A percentile compares a stretch with the other conserved stretches of the same genome.
Evolutionary conservation across 2,888 invertebrate genomes (phyloP).

Genomic region (Himalopsyche tibetana): DNA sequence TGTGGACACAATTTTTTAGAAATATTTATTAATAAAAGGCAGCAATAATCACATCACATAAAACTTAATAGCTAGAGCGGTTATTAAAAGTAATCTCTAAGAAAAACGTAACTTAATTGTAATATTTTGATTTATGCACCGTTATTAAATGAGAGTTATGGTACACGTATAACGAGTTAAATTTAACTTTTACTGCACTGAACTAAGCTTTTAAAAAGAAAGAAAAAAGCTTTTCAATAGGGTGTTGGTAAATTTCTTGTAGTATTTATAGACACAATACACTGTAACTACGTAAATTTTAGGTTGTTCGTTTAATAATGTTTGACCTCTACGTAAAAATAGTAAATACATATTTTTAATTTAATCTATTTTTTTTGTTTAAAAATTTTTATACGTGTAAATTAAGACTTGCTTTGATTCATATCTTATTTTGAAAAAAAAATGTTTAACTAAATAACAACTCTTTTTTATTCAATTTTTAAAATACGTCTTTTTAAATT

Average conservation of each 20-base stretch:
- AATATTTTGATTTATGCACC: not conserved
- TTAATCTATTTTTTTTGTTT: too few relatives aligned
- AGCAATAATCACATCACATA: not conserved
- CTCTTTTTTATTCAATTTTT: too few relatives aligned
- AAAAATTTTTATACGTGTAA: too few relatives aligned
- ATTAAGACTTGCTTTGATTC: too few relatives aligned
- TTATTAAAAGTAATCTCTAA: not conserved
- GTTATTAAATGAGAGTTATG: not conserved
- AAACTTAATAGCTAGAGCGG: not conserved
- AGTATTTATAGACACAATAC: slow-evolving; percentile 1
- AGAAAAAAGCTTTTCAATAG: not conserved
- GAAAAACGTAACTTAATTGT: not conserved
- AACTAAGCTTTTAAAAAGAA: not conserved
- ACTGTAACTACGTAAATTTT: not conserved
- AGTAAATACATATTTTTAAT: too few relatives aligned
- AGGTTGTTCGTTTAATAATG: too few relatives aligned
- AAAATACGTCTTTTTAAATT: too few relatives aligned
- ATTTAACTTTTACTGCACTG: not conserved
- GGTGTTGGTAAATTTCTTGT: not conserved
- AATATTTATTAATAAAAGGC: not conserved
- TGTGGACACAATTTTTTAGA: too few relatives aligned
- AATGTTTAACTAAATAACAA: too few relatives aligned
- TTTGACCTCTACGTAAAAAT: too few relatives aligned
- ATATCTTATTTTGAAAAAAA: too few relatives aligned
- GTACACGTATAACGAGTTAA: not conserved